A percentile compares a stretch with the other conserved stretches of the same genome.
Evolutionary conservation across 2,888 invertebrate species (phyloP).

Genomic region (Tromatobia lineatoria): DNA sequence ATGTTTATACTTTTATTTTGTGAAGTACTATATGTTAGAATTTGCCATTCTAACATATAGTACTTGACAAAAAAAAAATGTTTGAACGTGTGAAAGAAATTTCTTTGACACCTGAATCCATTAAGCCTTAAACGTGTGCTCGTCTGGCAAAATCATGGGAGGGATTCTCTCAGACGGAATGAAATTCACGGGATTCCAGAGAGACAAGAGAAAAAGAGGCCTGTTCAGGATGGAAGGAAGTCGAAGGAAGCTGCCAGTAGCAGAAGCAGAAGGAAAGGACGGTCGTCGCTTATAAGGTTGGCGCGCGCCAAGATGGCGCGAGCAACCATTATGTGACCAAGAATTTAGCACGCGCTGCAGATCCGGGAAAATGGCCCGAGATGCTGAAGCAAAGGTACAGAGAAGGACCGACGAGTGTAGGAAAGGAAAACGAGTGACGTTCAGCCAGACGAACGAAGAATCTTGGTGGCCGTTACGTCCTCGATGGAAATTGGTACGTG

Average conservation of each 20-base stretch:
- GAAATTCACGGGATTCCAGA: slow-evolving; percentile 57
- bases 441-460: slow-evolving; percentile 19
- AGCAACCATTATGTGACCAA: slow-evolving; percentile 45
- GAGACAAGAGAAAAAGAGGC: slow-evolving; percentile 16
- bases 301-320: slow-evolving; percentile 23
- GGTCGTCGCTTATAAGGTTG: slow-evolving; percentile 2
- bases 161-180: slow-evolving; percentile 12
- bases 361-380: slow-evolving; percentile 25
- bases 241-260: slow-evolving; percentile 3
- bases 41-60: too few relatives aligned
- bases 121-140: background rate
- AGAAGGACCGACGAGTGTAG: background rate
- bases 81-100: background rate
- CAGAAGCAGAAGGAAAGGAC: background rate
- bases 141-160: slow-evolving; percentile 13
- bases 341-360: slow-evolving; percentile 49
- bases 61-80: too few relatives aligned
- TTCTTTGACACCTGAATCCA: background rate
- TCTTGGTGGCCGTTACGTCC: slow-evolving; percentile 48
- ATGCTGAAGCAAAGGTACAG: slow-evolving; percentile 29
- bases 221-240: slow-evolving; percentile 17
- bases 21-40: too few relatives aligned
- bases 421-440: slow-evolving; percentile 14
- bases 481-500: slow-evolving; percentile 54
- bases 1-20: background rate